Base-by-base conservation (phyloP, 2,888 invertebrate species). In the Erebia epiphron region DNA sequence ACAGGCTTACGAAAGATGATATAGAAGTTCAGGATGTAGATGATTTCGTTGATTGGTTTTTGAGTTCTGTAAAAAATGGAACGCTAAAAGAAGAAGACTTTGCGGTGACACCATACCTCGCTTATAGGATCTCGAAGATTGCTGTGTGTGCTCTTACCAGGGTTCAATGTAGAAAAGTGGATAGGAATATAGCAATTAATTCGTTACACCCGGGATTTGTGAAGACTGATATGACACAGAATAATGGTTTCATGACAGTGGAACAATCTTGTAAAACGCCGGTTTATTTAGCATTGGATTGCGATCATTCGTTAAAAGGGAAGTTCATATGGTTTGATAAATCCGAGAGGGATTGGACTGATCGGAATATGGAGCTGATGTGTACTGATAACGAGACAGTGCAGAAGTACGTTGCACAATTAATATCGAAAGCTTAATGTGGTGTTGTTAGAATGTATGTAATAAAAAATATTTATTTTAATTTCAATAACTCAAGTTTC, bases 241-340 rank as follows among this genome's bases (percentile, higher is more conserved):
- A 75, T 35, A 35, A 56, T n/a, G 81, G 80, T 4, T 18, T 75
- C n/a, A 67, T 78, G 26, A 74, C 74, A 7, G 26, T 75, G 16
- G 78, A 79, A 43, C 75, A 79, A 43, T 69, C 79, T 0, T 66
- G 74, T 35, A 57, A 75, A 65, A 64, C 79, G 0, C 77, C 79
- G 0, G 76, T 75, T 1, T 80, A 78, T 68, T 72, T 82, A 52
- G 80, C 78, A 1, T 68, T 82, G 46, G 81, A 82, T 52, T 76
- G 75, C 7, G 77, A 79, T 11, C 80, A 81, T 62, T 75, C 77
- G 0, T 18, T 79, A 7, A 81, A 80, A 72, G 81, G 80, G 10
- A 77, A 77, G 66, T 81, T 77, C 64, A 73, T 80, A 50, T 82
- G 80, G 79, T 80, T 70, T 46, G 81, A 82, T 21, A 79, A 78